Evolutionary conservation across 2,113 vertebrate genomes (phyloP), one percentile per base, ranked within the genome.

Genomic region (Steatornis caripensis): DNA sequence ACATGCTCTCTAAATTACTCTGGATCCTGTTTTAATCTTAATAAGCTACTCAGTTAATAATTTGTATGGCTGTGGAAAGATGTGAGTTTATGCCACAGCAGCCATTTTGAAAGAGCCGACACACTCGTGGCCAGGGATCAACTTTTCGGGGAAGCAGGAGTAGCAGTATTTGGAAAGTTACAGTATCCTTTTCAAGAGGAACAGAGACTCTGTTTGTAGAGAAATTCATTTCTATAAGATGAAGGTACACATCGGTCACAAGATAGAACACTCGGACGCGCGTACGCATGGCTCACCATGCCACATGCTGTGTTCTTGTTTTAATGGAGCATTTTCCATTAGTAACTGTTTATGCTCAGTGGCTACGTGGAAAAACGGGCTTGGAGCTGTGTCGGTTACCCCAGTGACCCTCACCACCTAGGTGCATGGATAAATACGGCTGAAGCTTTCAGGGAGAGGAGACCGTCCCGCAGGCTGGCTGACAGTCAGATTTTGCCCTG

Each of bases 171-270:
- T 72, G 23, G 39, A 77, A 90, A 84, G 48, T 34, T 45, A 36
- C 8, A 7, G 20, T 43, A 11, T 34, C n/a, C 34, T 74, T 94
- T 84, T 45, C 32, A 45, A 65, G 74, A 84, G 37, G 57, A 91
- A 60, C 32, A 58, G 53, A 81, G 66, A 19, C 14, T 36, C 23
- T 71, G 30, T 36, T 83, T 49, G 15, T 43, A 34, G n/a, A 81
- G n/a, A 89, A 55, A 46, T 5, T 65, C 0, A 0, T 57, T n/a
- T 91, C 43, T 43, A 0, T 23, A 3, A 9, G 15, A 43, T 34
- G 51, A 46, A 60, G 43, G 13, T 34, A 19, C 20, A 21, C 1
- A 0, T 71, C 64, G 51, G 46, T 27, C 32, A 45, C 41, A 77
- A 49, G 65, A 64, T 22, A 61, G 41, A 83, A 37, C 34, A 1